These are phyloP conservation scores for Belonocnema kinseyi DNA, from an alignment of 1,140 invertebrate genomes.

Conservation along the genomic window DNA sequence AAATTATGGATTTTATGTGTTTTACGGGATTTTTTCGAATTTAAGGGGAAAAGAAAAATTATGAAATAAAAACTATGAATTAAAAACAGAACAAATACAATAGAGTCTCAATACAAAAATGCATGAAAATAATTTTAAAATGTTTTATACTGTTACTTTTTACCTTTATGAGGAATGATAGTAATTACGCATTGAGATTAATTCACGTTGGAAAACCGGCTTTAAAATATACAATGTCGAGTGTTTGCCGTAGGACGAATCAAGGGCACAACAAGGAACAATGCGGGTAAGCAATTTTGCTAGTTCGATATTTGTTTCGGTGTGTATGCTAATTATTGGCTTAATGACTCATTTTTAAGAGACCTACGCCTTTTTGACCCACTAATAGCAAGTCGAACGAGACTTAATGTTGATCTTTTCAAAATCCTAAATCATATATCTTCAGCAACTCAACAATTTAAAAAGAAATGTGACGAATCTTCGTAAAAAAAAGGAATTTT, in stretches of 20 bases:
- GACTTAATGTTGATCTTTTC: too few species aligned
- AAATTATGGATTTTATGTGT: too few species aligned
- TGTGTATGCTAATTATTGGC: not conserved
- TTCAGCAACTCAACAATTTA: too few species aligned
- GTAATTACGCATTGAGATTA: constrained; percentile 16
- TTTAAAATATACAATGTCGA: constrained; percentile 9
- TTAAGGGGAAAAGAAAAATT: too few species aligned
- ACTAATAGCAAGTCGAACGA: not conserved
- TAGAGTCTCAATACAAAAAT: not conserved
- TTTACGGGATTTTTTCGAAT: too few species aligned
- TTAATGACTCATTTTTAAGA: not conserved
- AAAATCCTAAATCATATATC: too few species aligned
- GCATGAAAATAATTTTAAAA: not conserved
- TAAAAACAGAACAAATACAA: too few species aligned
- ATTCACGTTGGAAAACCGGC: constrained; percentile 16
- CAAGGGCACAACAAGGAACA: constrained; percentile 14
- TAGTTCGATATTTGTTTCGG: not conserved
- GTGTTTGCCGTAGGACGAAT: constrained; percentile 12
- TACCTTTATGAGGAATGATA: not conserved
- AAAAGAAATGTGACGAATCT: too few species aligned
- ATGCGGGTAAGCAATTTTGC: constrained; percentile 13
- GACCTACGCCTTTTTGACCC: not conserved
- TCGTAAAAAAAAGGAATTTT: too few species aligned
- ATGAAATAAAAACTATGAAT: too few species aligned
- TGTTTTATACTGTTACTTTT: not conserved